Evolutionary conservation across 2,797 vertebrate genomes (phyloP), one percentile per base, ranked within the genome.

Genomic region (Cephalopachus bancanus): DNA sequence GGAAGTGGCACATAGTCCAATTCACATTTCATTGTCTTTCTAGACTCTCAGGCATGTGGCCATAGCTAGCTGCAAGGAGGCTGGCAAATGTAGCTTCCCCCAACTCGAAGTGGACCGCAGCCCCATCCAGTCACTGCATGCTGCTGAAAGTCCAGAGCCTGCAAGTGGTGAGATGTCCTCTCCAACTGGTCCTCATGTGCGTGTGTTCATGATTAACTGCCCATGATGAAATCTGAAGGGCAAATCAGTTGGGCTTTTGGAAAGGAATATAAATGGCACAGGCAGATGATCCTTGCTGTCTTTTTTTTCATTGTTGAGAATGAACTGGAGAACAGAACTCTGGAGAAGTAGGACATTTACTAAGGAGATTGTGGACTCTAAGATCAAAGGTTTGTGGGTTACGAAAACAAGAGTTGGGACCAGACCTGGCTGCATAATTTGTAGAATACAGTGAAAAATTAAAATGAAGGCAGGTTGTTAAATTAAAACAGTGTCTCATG

Each of bases 341-440:
- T 87, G 59, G 26, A 62, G 33, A 91, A 30, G 24, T 22, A 89
- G 33, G 20, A 89, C 74, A 49, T 93, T 84, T 94, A 5, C 83
- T 88, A 60, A 90, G 44, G 81, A 81, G 72, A 81, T 55, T 76
- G 14, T 84, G 65, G 53, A n/a, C n/a, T 55, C 37, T 55, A 55
- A 74, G 3, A 44, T 97, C 49, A 91, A 80, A 74, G 72, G 15
- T 78, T 62, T 84, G 22, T 89, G n/a, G 22, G 53, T 79, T 83
- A 57, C 4, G 69, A 44, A 19, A 28, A 71, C 19, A 75, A 78
- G 20, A 69, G n/a, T 5, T 81, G 30, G 20, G 26, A 51, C 64
- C 64, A 83, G 30, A 81, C 22, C 17, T 49, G 33, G 55, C 16
- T 80, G 80, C 16, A 26, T 87, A 71, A 75, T 89, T 83, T 71